Base-by-base conservation (phyloP, 1,140 invertebrate genomes). In the Lordiphosa clarofinis region DNA sequence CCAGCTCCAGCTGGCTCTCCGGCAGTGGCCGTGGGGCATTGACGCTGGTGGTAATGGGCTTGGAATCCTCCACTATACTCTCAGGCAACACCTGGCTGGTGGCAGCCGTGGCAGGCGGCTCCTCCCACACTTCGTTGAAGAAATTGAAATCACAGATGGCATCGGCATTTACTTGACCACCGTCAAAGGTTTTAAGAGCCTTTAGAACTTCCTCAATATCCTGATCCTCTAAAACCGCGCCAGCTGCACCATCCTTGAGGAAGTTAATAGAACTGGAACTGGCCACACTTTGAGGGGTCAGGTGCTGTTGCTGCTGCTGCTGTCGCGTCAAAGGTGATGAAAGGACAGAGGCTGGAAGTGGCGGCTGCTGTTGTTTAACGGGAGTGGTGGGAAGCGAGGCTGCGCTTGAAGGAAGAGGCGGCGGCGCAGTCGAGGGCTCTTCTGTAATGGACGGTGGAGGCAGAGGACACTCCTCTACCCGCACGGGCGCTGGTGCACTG, bases 201-300 rank as follows among this genome's bases (percentile, higher is more conserved):
- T 88, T 88, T 11, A 89, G 60, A 19, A 89, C 74, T 56, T 89
- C 88, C 49, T 89, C 87, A 21, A 89, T 72, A 33, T 89, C 86
- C 59, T 78, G 84, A 57, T 89, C 87, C 50, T 89, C 88, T 0
- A 89, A 57, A 19, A 81, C 86, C 10, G 61, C 56, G 31, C 73
- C 69, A 4, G 61, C 52, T n/a, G 46, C 39, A 7, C 60, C 69
- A 46, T 84, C 78, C 40, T 78, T 84, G 3, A 84, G 78, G 21
- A 82, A 82, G 28, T 84, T 82, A 0, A 61, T 73, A 3, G 78
- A 84, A 42, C 67, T 72, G 15, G 61, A 31, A 10, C 64, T 73
- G 46, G 28, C 5, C 2, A 31, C 28, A 8, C 78, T 82, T 39
- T 86, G 79, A 4, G 78, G 78, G 33, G 78, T 84, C 33, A 86